These are phyloP conservation scores for Gadus chalcogrammus DNA, from an alignment of 2,113 vertebrate species.

Conservation along the genomic window DNA sequence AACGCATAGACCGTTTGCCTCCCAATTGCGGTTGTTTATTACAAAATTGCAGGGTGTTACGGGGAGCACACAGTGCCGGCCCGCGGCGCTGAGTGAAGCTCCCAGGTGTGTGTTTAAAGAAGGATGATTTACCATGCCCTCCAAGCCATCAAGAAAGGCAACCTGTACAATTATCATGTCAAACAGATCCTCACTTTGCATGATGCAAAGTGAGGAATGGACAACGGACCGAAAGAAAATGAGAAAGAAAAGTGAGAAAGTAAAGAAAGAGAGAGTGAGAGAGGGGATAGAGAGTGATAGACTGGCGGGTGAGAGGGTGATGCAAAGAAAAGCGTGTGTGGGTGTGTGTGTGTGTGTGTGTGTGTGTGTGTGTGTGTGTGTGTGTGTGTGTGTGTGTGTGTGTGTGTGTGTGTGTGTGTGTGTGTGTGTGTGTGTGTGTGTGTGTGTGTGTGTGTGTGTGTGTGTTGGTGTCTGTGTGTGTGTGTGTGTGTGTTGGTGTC, in stretches of 20 bases:
- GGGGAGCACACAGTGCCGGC: conserved; percentile 8
- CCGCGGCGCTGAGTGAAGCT: conserved; percentile 45
- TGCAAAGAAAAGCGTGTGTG: not conserved
- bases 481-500: conserved; percentile 1
- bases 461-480: not conserved
- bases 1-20: not conserved
- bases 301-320: not conserved
- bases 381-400: conserved; percentile 1
- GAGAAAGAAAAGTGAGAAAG: not conserved
- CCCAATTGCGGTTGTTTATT: conserved; percentile 46
- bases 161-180: conserved; percentile 59
- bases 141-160: conserved; percentile 4
- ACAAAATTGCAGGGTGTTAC: conserved; percentile 53
- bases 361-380: not conserved
- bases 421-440: no score
- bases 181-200: conserved; percentile 24
- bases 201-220: conserved; percentile 18
- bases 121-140: conserved; percentile 47
- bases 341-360: conserved; percentile 8
- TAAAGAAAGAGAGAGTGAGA: no score
- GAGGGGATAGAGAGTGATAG: no score
- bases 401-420: not conserved
- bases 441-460: not conserved
- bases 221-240: not conserved
- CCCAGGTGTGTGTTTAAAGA: conserved; percentile 51